These are phyloP conservation scores for Rafetus swinhoei DNA, from an alignment of 2,113 vertebrate genomes.

Conservation along the genomic window DNA sequence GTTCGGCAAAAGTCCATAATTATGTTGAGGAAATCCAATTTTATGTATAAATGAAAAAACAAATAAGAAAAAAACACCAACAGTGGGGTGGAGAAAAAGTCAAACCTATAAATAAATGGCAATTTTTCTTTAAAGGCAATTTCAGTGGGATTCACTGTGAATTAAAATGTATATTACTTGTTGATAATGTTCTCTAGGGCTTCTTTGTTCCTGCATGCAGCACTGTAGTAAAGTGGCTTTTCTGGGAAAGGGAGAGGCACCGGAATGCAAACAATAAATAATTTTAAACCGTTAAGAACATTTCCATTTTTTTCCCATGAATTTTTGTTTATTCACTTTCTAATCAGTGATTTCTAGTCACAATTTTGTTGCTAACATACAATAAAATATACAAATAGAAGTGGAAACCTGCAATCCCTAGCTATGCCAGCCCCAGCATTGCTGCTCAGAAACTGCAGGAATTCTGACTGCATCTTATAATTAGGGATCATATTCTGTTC, in stretches of 20 bases:
- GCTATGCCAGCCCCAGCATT: neutral
- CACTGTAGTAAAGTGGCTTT: neutral
- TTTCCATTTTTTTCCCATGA: neutral
- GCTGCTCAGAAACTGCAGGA: neutral
- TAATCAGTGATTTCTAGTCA: neutral
- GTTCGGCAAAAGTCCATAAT: neutral
- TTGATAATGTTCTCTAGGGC: neutral
- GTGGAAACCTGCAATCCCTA: neutral
- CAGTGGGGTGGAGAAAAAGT: neutral
- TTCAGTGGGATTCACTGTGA: neutral
- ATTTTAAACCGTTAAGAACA: neutral
- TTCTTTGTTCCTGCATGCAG: neutral
- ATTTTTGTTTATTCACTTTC: neutral
- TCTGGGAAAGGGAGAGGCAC: neutral
- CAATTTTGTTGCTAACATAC: neutral
- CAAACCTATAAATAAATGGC: neutral
- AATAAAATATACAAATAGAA: neutral
- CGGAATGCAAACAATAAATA: neutral
- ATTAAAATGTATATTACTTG: neutral
- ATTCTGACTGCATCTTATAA: neutral
- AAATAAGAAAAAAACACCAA: neutral
- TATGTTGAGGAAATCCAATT: neutral
- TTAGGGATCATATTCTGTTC: neutral
- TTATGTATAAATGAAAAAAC: neutral
- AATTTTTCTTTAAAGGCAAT: neutral